Conservation (phyloP, 2,888 invertebrate genomes). For the Tipula confusa region DNA sequence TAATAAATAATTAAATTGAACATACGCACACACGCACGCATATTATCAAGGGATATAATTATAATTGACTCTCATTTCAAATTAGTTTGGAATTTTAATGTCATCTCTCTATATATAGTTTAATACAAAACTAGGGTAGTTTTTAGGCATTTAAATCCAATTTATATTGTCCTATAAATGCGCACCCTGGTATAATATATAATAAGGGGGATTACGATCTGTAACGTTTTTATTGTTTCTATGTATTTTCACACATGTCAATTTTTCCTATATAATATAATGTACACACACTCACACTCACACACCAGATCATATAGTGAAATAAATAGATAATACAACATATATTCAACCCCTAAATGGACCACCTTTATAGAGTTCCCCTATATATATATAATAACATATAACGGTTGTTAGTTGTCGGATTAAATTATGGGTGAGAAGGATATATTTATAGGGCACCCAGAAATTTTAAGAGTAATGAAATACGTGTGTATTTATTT, state of each 20-base stretch:
- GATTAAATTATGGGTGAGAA: neutral
- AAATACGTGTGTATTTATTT: slow-evolving; percentile 8
- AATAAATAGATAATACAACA: neutral
- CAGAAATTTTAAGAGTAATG: neutral
- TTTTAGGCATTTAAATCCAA: neutral
- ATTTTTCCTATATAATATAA: neutral
- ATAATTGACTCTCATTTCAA: slow-evolving; percentile 9
- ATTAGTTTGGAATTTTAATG: slow-evolving; percentile 6
- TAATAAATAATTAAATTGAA: neutral
- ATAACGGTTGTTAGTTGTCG: neutral
- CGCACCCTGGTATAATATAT: neutral
- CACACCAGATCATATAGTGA: neutral
- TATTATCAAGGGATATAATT: neutral
- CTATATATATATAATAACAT: neutral
- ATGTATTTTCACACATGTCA: slow-evolving; percentile 12
- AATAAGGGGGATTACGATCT: neutral
- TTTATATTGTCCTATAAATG: neutral
- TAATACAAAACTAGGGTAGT: neutral
- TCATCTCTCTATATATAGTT: neutral
- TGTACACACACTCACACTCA: no score
- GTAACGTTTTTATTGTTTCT: slow-evolving; percentile 5
- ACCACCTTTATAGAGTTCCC: neutral
- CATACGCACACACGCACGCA: neutral
- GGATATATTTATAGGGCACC: neutral
- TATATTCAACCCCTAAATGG: neutral